Base-by-base conservation (phyloP, 2,888 invertebrate genomes). In the Ichneumon xanthorius region DNA sequence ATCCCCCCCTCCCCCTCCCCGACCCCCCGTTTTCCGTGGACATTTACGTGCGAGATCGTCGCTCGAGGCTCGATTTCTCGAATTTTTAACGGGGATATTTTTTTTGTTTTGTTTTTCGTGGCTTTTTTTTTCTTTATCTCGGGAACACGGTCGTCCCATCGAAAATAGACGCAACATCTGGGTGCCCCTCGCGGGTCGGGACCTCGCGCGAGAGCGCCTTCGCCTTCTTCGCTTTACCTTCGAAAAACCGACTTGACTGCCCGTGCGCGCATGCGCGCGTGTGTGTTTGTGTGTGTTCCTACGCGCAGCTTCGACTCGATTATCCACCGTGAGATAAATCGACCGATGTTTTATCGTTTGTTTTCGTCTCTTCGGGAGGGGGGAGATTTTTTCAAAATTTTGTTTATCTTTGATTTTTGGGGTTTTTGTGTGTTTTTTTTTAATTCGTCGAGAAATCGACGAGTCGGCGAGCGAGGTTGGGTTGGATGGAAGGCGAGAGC, bases 111-210 rank as follows among this genome's bases (percentile, higher is more conserved):
- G 45, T 71, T 50, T 48, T 65, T 82, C 78, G 22, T 71, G 11
- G 33, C 6, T 37, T 68, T 71, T 33, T 82, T 26, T 71, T 67
- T 73, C 68, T 78, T 75, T 55, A 50, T 53, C 68, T 63, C 70
- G 63, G 67, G 68, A 68, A 30, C 63, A 67, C 77, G 82, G 50
- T 76, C 79, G 86, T 85, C 75, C 86, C 80, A 84, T 86, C 87
- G 81, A 87, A 88, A 89, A 89, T 87, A 88, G 87, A 89, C 89
- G 88, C 89, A 89, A 89, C 89, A 89, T 89, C 89, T 89, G 89
- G 89, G 88, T 77, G 84, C 84, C 86, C 88, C 81, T 48, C 14
- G 87, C 82, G 84, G 85, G 80, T 85, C 84, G 83, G 79, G 79
- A 82, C 73, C 81, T 86, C 87, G 78, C 76, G 82, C 80, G 77